phyloP scores from a whole-genome alignment of 2,797 vertebrate species.

The Chaetodon trifasciatus region DNA sequence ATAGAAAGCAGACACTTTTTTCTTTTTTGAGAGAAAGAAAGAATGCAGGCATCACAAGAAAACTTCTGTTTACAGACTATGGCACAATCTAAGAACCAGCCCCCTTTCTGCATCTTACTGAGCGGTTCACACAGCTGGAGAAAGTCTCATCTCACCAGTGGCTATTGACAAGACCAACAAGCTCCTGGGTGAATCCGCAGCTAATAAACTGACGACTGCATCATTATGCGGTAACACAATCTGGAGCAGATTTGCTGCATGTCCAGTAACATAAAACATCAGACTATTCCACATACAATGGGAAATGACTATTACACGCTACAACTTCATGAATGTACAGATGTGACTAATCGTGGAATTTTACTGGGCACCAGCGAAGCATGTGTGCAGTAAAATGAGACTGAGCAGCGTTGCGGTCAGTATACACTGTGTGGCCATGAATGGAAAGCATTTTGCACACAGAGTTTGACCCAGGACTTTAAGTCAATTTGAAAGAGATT shows the following conservation, averaged over 20 bases:
- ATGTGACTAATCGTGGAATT: conserved; percentile 21
- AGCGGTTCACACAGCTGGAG: conserved; percentile 51
- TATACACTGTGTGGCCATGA: conserved; percentile 15
- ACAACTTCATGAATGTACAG: conserved; percentile 19
- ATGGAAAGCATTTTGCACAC: conserved; percentile 35
- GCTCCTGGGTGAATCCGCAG: conserved; percentile 34
- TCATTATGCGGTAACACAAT: conserved; percentile 25
- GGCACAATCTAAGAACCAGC: conserved; percentile 10
- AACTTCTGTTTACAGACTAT: conserved; percentile 18
- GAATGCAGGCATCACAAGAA: conserved; percentile 20
- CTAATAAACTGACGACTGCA: conserved; percentile 33
- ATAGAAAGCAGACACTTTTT: conserved; percentile 22
- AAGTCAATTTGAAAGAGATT: conserved; percentile 10
- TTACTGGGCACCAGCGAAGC: conserved; percentile 9
- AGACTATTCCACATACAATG: conserved; percentile 16
- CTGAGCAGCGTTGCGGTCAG: conserved; percentile 11
- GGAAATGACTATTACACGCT: conserved; percentile 16
- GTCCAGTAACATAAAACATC: conserved; percentile 35
- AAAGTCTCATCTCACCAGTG: conserved; percentile 43
- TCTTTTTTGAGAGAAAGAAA: not conserved
- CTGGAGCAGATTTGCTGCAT: conserved; percentile 2
- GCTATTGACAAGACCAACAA: conserved; percentile 45
- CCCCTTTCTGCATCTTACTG: conserved; percentile 21
- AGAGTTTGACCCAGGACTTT: conserved; percentile 1
- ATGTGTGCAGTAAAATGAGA: conserved; percentile 31